Base-by-base conservation (phyloP, 2,888 invertebrate species). In the Dryomyza anilis region DNA sequence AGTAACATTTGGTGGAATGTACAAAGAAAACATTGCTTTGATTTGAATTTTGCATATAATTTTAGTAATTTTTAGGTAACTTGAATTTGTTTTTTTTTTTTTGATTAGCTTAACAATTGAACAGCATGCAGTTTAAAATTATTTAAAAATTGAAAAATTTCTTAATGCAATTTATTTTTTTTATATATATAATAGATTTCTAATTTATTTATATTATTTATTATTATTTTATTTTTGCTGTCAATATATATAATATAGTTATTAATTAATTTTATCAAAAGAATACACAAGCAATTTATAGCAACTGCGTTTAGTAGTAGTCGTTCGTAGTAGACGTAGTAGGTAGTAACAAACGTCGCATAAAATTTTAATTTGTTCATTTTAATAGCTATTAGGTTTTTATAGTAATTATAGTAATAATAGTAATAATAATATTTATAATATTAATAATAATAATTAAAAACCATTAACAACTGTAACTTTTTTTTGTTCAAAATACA, bases 1-100 rank as follows among this genome's bases (percentile, higher is more conserved):
- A 43, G 57, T 45, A 58, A 58, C 58, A 58, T 29, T 30, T 45
- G 58, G n/a, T n/a, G n/a, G 58, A 58, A 58, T 58, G 58, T 46
- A 29, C 27, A 46, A 45, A 45, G 45, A 58, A 58, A 55, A 55
- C 36, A 36, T 55, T 33, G 33, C 19, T 55, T 36, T 29, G 21
- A 30, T 58, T 27, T 53, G 30, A 12, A 16, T 55, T 21, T 21
- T 55, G 19, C 23, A 33, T 33, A 23, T 19, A 55, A 25, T 48
- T 48, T 39, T 14, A 12, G n/a, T n/a, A n/a, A n/a, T n/a, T n/a
- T n/a, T n/a, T n/a, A n/a, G n/a, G 6, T 50, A n/a, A 27, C 27
- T 50, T 50, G 27, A 50, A 16, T 43, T 25, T 27, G 14, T 50
- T 50, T 19, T 29, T 1, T 50, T n/a, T 50, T 16, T 25, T 56